A percentile compares a stretch with the other conserved stretches of the same genome.
Conservation (phyloP, 2,888 invertebrate genomes). For the Ophion obscuratus region DNA sequence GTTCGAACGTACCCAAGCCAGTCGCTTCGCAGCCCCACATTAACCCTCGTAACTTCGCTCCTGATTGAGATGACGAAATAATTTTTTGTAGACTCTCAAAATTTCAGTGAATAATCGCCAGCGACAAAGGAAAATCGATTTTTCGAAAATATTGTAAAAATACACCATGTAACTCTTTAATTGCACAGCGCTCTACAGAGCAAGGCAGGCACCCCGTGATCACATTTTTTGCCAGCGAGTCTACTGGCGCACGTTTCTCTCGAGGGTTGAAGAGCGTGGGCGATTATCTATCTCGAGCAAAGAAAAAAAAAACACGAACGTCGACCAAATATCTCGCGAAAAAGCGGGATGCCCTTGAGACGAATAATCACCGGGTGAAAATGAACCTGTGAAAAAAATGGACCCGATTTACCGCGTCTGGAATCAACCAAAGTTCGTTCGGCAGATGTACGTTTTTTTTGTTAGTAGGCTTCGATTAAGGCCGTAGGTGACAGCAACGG, state of each 20-base stretch:
- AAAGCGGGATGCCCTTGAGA: too few relatives aligned
- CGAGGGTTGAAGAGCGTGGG: slow-evolving; percentile 4
- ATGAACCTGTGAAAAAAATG: too few relatives aligned
- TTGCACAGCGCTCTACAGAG: background rate
- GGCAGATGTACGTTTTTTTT: background rate
- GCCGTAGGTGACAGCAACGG: too few relatives aligned
- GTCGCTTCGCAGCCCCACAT: too few relatives aligned
- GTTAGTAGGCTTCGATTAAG: slow-evolving; percentile 1
- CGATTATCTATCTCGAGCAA: background rate
- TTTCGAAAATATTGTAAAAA: background rate
- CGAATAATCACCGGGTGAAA: too few relatives aligned
- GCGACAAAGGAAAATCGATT: slow-evolving; percentile 11
- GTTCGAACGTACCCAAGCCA: too few relatives aligned
- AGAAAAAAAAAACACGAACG: too few relatives aligned
- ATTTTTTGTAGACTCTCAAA: too few relatives aligned
- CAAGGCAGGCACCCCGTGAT: background rate
- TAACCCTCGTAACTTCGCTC: too few relatives aligned
- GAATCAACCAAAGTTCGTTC: slow-evolving; percentile 27
- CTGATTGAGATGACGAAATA: too few relatives aligned
- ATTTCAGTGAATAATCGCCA: background rate
- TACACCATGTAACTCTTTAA: background rate
- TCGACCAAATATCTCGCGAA: too few relatives aligned
- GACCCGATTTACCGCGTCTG: background rate
- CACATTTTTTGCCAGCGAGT: too few relatives aligned
- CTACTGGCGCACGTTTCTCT: background rate